These are phyloP conservation scores for Dasyprocta punctata DNA, from an alignment of 2,113 vertebrate species.

Conservation along the genomic window DNA sequence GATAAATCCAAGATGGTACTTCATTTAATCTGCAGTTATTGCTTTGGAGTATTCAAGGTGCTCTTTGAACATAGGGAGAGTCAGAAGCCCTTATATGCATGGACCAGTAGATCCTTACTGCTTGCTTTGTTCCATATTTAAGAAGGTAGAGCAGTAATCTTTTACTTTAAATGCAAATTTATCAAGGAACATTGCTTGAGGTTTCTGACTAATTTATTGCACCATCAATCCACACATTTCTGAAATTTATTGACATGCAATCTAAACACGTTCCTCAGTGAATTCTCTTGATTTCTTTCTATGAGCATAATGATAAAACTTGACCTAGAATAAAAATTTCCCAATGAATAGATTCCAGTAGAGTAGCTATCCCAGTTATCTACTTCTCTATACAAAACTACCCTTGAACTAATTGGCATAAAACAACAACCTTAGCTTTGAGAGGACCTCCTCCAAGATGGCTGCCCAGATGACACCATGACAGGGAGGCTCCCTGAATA, in stretches of 20 bases:
- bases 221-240: slow-evolving; percentile 44
- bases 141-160: neutral
- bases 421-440: too few relatives aligned
- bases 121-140: neutral
- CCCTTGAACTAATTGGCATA: neutral
- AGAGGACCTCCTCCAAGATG: too few relatives aligned
- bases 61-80: slow-evolving; percentile 68
- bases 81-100: slow-evolving; percentile 37
- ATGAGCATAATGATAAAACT: neutral
- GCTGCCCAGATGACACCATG: too few relatives aligned
- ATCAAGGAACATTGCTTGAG: neutral
- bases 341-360: neutral
- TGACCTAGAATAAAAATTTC: neutral
- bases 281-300: slow-evolving; percentile 30
- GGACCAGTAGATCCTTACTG: neutral
- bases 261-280: neutral
- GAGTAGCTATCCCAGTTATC: neutral
- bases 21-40: slow-evolving; percentile 85
- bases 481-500: too few relatives aligned
- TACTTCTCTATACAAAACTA: neutral
- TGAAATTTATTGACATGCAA: slow-evolving; percentile 28
- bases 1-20: slow-evolving; percentile 83
- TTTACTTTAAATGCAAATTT: slow-evolving; percentile 51
- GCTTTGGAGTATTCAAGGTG: slow-evolving; percentile 82
- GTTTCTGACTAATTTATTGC: slow-evolving; percentile 27